A percentile compares a stretch with the other conserved stretches of the same genome.
Evolutionary conservation across 1,140 invertebrate genomes (phyloP).

Genomic region (Sitobion miscanthi): DNA sequence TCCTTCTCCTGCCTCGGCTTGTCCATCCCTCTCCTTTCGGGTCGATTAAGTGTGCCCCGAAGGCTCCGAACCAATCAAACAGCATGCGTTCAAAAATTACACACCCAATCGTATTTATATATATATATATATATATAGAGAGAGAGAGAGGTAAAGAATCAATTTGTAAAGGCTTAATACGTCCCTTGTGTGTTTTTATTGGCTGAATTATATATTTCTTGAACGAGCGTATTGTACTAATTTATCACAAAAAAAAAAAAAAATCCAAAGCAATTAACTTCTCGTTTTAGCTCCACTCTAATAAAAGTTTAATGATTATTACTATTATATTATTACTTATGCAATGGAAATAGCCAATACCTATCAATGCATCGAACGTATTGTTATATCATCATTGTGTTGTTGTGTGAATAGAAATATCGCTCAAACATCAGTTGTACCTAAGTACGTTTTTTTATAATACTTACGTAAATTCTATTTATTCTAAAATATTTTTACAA

Average conservation of each 20-base stretch:
- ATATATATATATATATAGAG: neutral
- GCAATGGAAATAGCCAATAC: neutral
- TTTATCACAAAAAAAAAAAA: neutral
- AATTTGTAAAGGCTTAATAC: conserved; percentile 45
- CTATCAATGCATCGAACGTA: neutral
- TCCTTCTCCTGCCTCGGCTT: neutral
- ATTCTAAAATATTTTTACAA: no score
- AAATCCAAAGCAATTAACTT: neutral
- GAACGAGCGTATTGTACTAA: conserved; percentile 20
- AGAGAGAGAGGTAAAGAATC: conserved; percentile 8
- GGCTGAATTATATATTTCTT: conserved; percentile 18
- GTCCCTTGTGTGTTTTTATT: conserved; percentile 46
- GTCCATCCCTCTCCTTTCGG: conserved; percentile 24
- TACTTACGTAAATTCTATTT: no score
- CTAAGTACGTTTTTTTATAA: no score
- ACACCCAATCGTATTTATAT: conserved; percentile 34
- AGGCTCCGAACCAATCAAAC: conserved; percentile 54
- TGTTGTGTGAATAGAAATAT: no score
- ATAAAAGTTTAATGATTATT: neutral
- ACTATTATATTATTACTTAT: no score
- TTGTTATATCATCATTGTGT: no score
- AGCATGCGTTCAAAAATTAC: conserved; percentile 52
- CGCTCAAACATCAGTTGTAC: no score
- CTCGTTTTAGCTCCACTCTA: neutral
- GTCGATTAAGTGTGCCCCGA: conserved; percentile 56